phyloP scores from a whole-genome alignment of 2,888 invertebrate genomes.

The Mythimna vitellina region DNA sequence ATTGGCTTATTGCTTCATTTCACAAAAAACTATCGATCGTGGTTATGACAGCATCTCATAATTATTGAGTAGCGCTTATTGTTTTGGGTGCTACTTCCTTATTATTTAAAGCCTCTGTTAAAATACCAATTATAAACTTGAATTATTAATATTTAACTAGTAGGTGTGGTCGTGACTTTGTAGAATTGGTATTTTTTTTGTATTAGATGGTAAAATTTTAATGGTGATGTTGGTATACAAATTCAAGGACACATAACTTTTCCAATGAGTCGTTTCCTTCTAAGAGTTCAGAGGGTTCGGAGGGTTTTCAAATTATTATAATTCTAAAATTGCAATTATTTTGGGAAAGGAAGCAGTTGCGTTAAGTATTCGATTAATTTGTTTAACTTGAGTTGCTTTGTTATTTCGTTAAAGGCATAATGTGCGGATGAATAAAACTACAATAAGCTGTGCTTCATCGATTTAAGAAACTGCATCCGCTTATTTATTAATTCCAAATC shows the following conservation, averaged over 20 bases:
- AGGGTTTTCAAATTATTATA: background rate
- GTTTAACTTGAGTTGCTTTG: constrained; percentile 2
- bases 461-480: constrained; percentile 30
- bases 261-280: background rate
- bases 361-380: background rate
- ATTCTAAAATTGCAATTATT: background rate
- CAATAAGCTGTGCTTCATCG: constrained; percentile 9
- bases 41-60: constrained; percentile 29
- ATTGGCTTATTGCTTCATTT: constrained; percentile 26
- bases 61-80: constrained; percentile 36
- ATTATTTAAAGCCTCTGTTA: constrained; percentile 36
- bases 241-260: background rate
- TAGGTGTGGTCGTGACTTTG: constrained; percentile 1
- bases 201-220: background rate
- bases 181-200: background rate
- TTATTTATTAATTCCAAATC: constrained; percentile 19
- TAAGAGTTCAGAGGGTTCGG: background rate
- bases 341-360: background rate
- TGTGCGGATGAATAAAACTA: constrained; percentile 42
- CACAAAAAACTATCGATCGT: constrained; percentile 31
- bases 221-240: background rate
- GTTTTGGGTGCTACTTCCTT: constrained; percentile 47
- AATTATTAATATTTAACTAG: constrained; percentile 33
- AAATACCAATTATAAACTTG: constrained; percentile 31
- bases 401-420: constrained; percentile 10